These are phyloP conservation scores for Abscondita cerata DNA, from an alignment of 2,888 invertebrate species.

Conservation along the genomic window DNA sequence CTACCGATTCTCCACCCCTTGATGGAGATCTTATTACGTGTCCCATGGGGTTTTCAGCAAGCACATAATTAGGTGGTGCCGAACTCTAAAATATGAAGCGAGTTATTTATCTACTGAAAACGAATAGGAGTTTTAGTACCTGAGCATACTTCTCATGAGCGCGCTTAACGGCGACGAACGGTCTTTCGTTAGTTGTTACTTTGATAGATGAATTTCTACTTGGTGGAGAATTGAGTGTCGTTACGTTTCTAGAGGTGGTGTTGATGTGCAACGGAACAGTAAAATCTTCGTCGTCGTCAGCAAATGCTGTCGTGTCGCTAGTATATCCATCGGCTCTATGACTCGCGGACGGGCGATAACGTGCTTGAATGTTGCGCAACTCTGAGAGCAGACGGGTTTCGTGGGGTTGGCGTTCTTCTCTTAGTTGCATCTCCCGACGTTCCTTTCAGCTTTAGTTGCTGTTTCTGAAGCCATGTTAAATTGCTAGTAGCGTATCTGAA, in stretches of 20 bases:
- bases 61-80: constrained; percentile 48
- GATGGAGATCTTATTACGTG: constrained; percentile 47
- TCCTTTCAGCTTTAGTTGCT: constrained; percentile 83
- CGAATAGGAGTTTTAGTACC: constrained; percentile 44
- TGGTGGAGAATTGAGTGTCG: constrained; percentile 42
- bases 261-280: constrained; percentile 75
- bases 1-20: constrained; percentile 46
- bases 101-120: not conserved
- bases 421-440: constrained; percentile 74
- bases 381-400: constrained; percentile 70
- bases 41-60: constrained; percentile 55
- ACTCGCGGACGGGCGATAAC: constrained; percentile 58
- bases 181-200: constrained; percentile 61
- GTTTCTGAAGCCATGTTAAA: constrained; percentile 81
- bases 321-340: constrained; percentile 76
- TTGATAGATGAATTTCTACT: constrained; percentile 35
- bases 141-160: constrained; percentile 61
- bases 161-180: constrained; percentile 68
- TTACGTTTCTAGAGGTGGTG: constrained; percentile 56
- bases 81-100: constrained; percentile 47
- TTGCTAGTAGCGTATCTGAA: constrained; percentile 46
- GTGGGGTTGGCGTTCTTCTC: constrained; percentile 74
- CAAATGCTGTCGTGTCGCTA: constrained; percentile 79
- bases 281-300: constrained; percentile 78
- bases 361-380: constrained; percentile 62